Evolutionary conservation across 37 sponge, comb jelly and placozoan genomes (phyloP), one percentile per base, ranked within the genome.

Genomic region (Beroe ovata): DNA sequence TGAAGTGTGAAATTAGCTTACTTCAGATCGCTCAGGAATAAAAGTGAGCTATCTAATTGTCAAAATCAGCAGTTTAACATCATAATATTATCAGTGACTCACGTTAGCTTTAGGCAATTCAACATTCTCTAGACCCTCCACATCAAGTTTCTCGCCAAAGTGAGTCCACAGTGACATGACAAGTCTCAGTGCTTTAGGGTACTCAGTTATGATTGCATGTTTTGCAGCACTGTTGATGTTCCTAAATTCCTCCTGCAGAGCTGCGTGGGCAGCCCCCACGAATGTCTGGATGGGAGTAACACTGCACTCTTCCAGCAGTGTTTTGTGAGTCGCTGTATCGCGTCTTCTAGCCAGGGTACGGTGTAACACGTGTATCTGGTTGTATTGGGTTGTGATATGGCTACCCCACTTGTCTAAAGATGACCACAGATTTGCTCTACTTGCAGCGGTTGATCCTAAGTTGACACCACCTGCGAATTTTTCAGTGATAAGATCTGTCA

Each of bases 401-500:
- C 91, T 90, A 36, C 90, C 84, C 60, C 95, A 91, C 40, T 90
- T 92, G 88, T 97, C 99, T 81, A 97, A 69, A 11, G 92, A 71
- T 26, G 93, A 92, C 99, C 99, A 97, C 29, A 97, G 94, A 25
- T 89, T 89, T 23, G 95, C 99, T 77, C 95, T 92, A 93, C 96
- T 94, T 11, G 92, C 77, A 34, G 95, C 94, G 14, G 91, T 89
- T 88, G 66, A 93, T 0, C 72, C 72, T 2, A 63, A 11, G 21
- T 29, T 90, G 62, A 59, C 91, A 39, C 92, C 60, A 18, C 92
- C 91, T 23, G 92, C 84, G 38, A 58, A n/a, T 58, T 40, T 47
- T 59, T 0, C 72, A 81, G 35, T 90, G 88, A 33, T 93, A 14
- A 64, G 33, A 64, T 30, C 34, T 29, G 69, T 20, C 29, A 64